These are phyloP conservation scores for Silurus glanis DNA, from an alignment of 2,113 vertebrate genomes.

Conservation along the genomic window DNA sequence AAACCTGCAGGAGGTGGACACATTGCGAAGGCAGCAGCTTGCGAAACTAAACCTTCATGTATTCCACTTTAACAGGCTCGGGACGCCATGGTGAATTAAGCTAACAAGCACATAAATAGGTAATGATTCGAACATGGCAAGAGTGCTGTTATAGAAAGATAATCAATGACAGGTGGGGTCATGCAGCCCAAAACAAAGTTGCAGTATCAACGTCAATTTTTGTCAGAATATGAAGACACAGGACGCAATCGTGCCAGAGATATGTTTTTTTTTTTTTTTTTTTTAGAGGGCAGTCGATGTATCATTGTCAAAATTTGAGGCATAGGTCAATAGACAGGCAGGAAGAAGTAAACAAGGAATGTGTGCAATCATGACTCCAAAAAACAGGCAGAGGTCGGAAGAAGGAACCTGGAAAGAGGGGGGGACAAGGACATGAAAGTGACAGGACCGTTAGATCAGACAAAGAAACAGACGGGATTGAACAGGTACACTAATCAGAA, in stretches of 20 bases:
- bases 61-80: neutral
- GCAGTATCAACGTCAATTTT: no score
- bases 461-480: neutral
- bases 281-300: neutral
- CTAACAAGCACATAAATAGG: neutral
- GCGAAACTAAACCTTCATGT: neutral
- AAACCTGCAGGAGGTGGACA: conserved; percentile 4
- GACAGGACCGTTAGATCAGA: neutral
- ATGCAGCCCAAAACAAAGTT: neutral
- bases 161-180: neutral
- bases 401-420: no score
- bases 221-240: no score
- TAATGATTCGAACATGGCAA: neutral
- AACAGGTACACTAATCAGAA: neutral
- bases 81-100: neutral
- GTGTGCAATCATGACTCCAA: neutral
- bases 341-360: neutral
- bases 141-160: neutral
- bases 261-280: neutral
- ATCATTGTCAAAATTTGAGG: neutral
- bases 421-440: neutral
- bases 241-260: neutral
- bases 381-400: neutral
- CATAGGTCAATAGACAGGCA: neutral
- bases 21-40: neutral